Percentiles rank a stretch among this genome's conserved stretches.
These are phyloP conservation scores for Probosciger aterrimus DNA, from an alignment of 2,113 vertebrate genomes.

Conservation along the genomic window DNA sequence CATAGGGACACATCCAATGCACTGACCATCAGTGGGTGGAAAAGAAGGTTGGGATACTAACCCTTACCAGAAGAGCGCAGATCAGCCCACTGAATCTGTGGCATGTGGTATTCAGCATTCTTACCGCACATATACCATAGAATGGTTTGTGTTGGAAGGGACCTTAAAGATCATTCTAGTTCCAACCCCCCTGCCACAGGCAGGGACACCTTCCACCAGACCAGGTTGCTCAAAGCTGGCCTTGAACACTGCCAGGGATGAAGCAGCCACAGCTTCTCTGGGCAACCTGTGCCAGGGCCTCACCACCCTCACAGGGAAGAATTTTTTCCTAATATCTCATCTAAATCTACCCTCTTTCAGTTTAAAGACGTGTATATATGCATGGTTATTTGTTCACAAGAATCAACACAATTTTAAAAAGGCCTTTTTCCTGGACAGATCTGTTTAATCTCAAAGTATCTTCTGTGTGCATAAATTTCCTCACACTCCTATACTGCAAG, in stretches of 20 bases:
- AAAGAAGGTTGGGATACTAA: background rate
- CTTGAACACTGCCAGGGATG: background rate
- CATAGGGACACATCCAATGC: background rate
- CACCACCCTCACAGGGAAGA: background rate
- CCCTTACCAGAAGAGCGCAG: background rate
- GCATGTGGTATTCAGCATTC: background rate
- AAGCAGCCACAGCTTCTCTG: background rate
- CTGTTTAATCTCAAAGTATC: background rate
- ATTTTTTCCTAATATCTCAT: background rate
- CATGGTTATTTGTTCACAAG: background rate
- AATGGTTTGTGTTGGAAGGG: background rate
- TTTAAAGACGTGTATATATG: background rate
- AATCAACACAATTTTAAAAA: fast-evolving
- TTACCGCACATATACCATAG: background rate
- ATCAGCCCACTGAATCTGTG: background rate
- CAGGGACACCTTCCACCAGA: background rate
- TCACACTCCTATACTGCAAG: background rate
- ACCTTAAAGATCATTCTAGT: background rate
- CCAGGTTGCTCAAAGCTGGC: background rate
- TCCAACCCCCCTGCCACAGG: background rate
- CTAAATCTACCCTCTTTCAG: background rate
- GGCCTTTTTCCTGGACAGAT: background rate
- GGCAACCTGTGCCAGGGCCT: background rate
- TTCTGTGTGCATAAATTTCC: background rate
- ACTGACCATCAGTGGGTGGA: fast-evolving